Evolutionary conservation across 2,888 invertebrate species (phyloP), one percentile per base, ranked within the genome.

Genomic region (Tinea trinotella): DNA sequence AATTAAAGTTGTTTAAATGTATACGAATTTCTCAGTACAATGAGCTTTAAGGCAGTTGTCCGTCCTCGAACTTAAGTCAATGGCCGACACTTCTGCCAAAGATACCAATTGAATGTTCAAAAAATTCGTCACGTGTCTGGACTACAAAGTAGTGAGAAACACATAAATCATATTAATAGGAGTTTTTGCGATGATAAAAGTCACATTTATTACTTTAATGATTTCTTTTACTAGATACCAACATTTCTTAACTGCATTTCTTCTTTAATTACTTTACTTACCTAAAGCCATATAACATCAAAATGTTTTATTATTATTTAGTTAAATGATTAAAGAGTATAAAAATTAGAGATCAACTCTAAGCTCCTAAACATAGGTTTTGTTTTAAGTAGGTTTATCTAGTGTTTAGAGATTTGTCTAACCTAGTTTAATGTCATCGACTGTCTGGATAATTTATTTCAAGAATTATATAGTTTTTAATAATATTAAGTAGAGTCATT

Each of bases 1-100:
- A n/a, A n/a, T n/a, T n/a, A n/a, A n/a, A n/a, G n/a, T n/a, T n/a
- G n/a, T n/a, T n/a, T n/a, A n/a, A n/a, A n/a, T n/a, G n/a, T n/a
- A n/a, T n/a, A n/a, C n/a, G n/a, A n/a, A n/a, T n/a, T n/a, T 24
- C 24, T 7, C 24, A 40, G 40, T n/a, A 7, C 40, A 40, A 40
- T 40, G 30, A 40, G 40, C 40, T 15, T 40, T 40, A 13, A 40
- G 40, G 40, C 12, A 40, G 13, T 40, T 15, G 40, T 40, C 15
- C 40, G 40, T 40, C 40, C 40, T 40, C 40, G 40, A 40, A 40
- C 40, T 15, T 15, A 13, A 13, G 40, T 40, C 40, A 40, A 15
- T 15, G 40, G 40, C 40, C 40, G 40, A 15, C 40, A 40, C 40
- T 40, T 13, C 13, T 15, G 12, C 40, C 40, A 40, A 30, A 40